Evolutionary conservation across 2,113 vertebrate genomes (phyloP).

Genomic region (Strix uralensis): DNA sequence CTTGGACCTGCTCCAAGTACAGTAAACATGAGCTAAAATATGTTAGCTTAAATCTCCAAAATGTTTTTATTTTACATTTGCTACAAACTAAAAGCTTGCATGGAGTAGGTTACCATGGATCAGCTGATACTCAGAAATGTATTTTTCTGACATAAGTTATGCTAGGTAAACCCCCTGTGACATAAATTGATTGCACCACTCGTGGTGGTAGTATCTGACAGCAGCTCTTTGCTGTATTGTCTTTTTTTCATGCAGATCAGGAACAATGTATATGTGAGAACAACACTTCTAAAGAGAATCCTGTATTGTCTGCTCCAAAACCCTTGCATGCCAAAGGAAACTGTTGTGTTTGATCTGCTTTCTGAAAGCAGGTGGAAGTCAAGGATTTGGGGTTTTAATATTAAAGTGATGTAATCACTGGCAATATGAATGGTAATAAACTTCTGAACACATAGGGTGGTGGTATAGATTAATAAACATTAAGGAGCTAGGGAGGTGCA

Average conservation of each 20-base stretch:
- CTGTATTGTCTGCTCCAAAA: not conserved
- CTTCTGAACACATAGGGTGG: not conserved
- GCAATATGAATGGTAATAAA: not conserved
- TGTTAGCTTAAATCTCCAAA: not conserved
- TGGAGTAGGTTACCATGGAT: not conserved
- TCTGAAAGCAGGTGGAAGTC: not conserved
- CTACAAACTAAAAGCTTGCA: not conserved
- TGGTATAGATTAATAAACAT: not conserved
- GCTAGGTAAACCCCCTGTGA: not conserved
- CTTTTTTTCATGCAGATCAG: not conserved
- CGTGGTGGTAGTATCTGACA: not conserved
- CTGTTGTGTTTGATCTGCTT: not conserved
- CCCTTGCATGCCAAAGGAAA: not conserved
- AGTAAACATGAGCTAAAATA: not conserved
- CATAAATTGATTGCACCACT: accelerated
- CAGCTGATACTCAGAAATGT: not conserved
- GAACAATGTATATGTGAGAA: not conserved
- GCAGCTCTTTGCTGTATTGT: not conserved
- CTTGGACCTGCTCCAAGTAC: not conserved
- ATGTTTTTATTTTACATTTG: not conserved
- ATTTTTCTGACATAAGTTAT: not conserved
- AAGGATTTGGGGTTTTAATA: not conserved
- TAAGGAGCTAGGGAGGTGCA: not conserved
- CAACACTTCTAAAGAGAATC: not conserved
- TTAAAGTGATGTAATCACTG: not conserved